Percentiles rank a stretch among this genome's conserved stretches.
These are phyloP conservation scores for Euphonia xanthogaster DNA, from an alignment of 2,797 vertebrate species.

Conservation along the genomic window DNA sequence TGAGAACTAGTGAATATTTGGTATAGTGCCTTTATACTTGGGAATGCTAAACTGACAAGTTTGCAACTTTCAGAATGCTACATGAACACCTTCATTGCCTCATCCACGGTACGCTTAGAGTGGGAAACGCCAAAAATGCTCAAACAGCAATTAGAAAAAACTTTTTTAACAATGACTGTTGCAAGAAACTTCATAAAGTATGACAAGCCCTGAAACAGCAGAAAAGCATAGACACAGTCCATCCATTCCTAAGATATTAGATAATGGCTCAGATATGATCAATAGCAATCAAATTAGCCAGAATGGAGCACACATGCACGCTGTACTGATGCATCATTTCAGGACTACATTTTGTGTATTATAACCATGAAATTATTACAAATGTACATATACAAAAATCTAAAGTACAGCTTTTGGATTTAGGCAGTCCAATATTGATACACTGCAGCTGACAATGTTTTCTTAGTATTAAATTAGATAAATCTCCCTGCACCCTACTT, in stretches of 20 bases:
- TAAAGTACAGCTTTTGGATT: not conserved
- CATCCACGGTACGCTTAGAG: not conserved
- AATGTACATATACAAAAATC: not conserved
- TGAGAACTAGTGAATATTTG: not conserved
- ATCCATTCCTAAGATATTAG: not conserved
- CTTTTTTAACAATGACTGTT: not conserved
- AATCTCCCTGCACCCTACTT: constrained; percentile 37
- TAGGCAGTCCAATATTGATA: not conserved
- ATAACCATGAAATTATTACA: not conserved
- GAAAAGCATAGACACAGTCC: not conserved
- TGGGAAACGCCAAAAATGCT: not conserved
- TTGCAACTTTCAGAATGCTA: not conserved
- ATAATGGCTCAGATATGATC: constrained; percentile 4
- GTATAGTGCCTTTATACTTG: not conserved
- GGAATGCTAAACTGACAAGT: not conserved
- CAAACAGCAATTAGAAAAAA: not conserved
- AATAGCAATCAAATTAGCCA: constrained; percentile 18
- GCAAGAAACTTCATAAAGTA: not conserved
- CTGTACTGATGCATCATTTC: not conserved
- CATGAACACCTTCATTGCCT: not conserved
- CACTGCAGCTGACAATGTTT: constrained; percentile 10
- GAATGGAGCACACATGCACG: not conserved
- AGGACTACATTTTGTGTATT: not conserved
- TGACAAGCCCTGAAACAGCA: not conserved
- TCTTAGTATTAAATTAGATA: constrained; percentile 33